A percentile compares a stretch with the other conserved stretches of the same genome.
Conservation (phyloP, 2,113 vertebrate genomes). For the Acanthisitta chloris region DNA sequence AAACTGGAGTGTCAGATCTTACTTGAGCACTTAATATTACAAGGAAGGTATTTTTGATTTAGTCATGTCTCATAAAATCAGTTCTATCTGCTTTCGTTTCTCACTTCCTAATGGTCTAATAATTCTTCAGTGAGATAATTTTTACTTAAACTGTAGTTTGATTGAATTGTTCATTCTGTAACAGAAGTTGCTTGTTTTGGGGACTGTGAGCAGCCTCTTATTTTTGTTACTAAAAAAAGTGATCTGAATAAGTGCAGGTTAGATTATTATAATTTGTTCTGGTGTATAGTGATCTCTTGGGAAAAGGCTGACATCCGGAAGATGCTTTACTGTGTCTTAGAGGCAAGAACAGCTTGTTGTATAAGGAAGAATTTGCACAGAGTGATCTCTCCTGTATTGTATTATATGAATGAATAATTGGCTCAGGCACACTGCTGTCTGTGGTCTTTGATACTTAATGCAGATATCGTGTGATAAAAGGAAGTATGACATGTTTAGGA, state of each 20-base stretch:
- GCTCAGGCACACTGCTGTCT: rapidly evolving
- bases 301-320: not conserved
- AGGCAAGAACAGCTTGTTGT: not conserved
- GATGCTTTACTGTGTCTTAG: not conserved
- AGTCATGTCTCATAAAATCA: not conserved
- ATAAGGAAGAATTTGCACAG: not conserved
- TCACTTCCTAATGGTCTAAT: not conserved
- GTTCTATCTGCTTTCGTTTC: not conserved
- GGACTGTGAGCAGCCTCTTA: not conserved
- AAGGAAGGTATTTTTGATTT: not conserved
- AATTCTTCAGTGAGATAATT: not conserved
- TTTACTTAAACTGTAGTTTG: not conserved
- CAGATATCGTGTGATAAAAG: not conserved
- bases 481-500: not conserved
- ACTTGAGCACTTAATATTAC: not conserved
- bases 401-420: not conserved
- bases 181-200: not conserved
- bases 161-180: not conserved
- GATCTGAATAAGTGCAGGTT: not conserved
- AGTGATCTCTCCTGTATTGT: not conserved
- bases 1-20: not conserved
- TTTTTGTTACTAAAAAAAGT: not conserved
- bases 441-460: not conserved
- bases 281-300: not conserved
- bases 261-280: not conserved